Conservation (phyloP, 2,797 vertebrate genomes). For the Anas bahamensis region DNA sequence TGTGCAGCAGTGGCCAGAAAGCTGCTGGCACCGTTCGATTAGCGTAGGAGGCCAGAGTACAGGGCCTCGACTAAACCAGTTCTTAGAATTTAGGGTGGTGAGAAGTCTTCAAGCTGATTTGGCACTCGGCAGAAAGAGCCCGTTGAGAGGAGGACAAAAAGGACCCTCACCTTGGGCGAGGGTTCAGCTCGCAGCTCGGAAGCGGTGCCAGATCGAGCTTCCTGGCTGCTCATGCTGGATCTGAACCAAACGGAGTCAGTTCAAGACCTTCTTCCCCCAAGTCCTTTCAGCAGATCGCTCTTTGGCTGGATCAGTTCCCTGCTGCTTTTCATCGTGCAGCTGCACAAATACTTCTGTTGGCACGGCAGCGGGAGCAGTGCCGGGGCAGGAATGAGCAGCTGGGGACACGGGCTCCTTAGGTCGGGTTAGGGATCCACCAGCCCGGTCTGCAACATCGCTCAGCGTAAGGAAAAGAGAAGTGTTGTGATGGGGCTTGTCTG, state of each 20-base stretch:
- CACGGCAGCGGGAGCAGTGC: slow-evolving; percentile 10
- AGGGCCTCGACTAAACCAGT: not conserved
- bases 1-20: not conserved
- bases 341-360: slow-evolving; percentile 50
- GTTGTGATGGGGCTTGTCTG: not conserved
- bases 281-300: slow-evolving; percentile 24
- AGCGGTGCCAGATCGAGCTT: slow-evolving; percentile 38
- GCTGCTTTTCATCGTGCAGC: slow-evolving; percentile 41
- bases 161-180: slow-evolving; percentile 33
- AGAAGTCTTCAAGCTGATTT: slow-evolving; percentile 48
- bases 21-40: slow-evolving; percentile 12
- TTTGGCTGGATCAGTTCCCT: slow-evolving; percentile 39
- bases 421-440: not conserved
- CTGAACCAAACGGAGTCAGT: slow-evolving; percentile 22
- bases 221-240: not conserved
- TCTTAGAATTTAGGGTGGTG: slow-evolving; percentile 2
- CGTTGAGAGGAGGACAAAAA: slow-evolving; percentile 37
- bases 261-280: not conserved
- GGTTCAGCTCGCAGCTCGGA: slow-evolving; percentile 2
- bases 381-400: slow-evolving; percentile 30
- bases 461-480: not conserved
- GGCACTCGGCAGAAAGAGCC: slow-evolving; percentile 16
- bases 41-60: not conserved
- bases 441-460: not conserved
- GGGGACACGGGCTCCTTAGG: not conserved